Evolutionary conservation across 2,113 vertebrate genomes (phyloP).

Genomic region (Mirza zaza): DNA sequence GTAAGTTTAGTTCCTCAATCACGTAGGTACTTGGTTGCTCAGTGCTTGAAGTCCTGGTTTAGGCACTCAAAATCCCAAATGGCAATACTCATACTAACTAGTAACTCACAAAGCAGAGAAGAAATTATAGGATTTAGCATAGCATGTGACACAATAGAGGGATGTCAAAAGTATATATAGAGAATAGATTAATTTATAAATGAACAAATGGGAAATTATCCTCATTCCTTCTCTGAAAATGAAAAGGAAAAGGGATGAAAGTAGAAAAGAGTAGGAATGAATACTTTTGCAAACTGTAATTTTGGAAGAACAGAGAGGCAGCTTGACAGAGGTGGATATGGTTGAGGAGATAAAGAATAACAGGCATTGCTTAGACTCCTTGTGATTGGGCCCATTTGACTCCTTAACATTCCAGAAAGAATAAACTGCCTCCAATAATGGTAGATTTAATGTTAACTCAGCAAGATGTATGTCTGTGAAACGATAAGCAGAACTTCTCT

Average conservation of each 20-base stretch:
- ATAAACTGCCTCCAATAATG: background rate
- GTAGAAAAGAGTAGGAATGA: background rate
- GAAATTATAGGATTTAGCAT: background rate
- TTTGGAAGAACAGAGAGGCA: background rate
- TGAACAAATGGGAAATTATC: background rate
- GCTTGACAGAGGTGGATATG: no score
- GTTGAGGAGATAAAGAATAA: rapidly evolving
- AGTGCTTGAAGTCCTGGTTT: background rate
- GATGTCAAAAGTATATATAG: background rate
- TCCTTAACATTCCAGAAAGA: background rate
- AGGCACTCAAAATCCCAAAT: background rate
- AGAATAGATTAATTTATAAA: background rate
- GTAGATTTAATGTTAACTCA: background rate
- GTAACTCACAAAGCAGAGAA: background rate
- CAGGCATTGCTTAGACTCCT: rapidly evolving
- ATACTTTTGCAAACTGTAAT: background rate
- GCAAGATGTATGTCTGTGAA: background rate
- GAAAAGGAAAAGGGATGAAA: background rate
- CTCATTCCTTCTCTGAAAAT: background rate
- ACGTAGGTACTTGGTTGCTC: background rate
- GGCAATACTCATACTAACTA: background rate
- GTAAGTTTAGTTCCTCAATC: background rate
- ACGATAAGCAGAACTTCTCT: background rate
- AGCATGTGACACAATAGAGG: background rate
- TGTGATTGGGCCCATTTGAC: background rate